These are phyloP conservation scores for Australoheros scitulus DNA, from an alignment of 2,113 vertebrate genomes.

Conservation along the genomic window DNA sequence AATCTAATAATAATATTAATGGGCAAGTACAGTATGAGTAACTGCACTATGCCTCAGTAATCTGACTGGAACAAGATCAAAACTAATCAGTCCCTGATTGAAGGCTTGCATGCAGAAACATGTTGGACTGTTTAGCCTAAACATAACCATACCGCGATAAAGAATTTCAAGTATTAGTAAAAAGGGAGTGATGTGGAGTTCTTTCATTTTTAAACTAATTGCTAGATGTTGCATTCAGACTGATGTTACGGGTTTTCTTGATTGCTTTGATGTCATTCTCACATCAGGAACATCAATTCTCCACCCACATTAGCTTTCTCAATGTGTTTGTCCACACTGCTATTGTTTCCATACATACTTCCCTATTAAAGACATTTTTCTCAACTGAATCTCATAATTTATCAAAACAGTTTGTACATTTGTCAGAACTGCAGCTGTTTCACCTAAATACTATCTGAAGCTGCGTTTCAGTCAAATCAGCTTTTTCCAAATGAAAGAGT, in stretches of 20 bases:
- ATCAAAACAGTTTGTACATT: too few relatives aligned
- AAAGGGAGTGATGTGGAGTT: not conserved
- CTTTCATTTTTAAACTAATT: not conserved
- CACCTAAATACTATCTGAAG: too few relatives aligned
- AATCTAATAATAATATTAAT: not conserved
- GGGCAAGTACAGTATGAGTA: not conserved
- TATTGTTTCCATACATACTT: not conserved
- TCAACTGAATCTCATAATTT: not conserved
- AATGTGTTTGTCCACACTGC: not conserved
- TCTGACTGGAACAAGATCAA: not conserved
- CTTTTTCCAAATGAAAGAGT: too few relatives aligned
- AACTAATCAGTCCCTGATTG: not conserved
- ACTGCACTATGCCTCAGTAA: not conserved
- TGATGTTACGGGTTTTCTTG: not conserved
- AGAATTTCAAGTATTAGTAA: not conserved
- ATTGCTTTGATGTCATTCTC: not conserved
- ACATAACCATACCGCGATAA: not conserved
- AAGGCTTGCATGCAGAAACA: not conserved
- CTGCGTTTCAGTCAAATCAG: too few relatives aligned
- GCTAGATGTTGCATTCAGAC: too few relatives aligned
- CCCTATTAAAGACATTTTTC: not conserved
- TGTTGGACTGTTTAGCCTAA: rapidly evolving
- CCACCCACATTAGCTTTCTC: not conserved
- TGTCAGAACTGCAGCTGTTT: too few relatives aligned
- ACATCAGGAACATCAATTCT: not conserved